Base-by-base conservation (phyloP, 1,140 invertebrate genomes). In the Drosophila trapezifrons region DNA sequence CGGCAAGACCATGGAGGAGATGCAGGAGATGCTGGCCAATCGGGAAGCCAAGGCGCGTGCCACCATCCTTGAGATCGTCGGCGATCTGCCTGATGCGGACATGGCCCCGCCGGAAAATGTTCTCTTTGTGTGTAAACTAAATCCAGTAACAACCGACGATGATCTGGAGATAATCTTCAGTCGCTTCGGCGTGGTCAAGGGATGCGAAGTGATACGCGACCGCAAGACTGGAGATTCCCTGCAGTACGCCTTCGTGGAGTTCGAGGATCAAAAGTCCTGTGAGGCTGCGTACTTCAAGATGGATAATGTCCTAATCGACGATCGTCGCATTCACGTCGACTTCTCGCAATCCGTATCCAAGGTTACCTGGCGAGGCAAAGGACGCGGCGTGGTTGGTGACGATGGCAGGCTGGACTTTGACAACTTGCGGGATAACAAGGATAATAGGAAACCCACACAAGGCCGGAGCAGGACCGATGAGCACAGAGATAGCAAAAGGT, bases 261-360 rank as follows among this genome's bases (percentile, higher is more conserved):
- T 99, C 94, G 97, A 97, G 69, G 96, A 98, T 72, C 95, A 96
- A 79, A 96, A 99, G 92, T 95, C 98, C 10, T 99, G 99, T 93
- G 99, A 99, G 93, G 96, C 97, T 78, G 99, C 99, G 4, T 99
- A 98, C 93, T 99, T 99, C 82, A 99, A 99, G 94, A 99, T 99
- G 99, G 98, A 99, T 90, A 99, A 99, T 93, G 98, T 99, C 0
- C 93, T 99, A 0, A 99, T 99, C 82, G 99, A 99, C 93, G 99
- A 99, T 91, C 93, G 99, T 47, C 94, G 99, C 80, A 99, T 99
- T 80, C 99, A 99, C 92, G 99, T 99, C 3, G 99, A 99, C 92
- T 99, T 99, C 93, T 99, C 98, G 79, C 99, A 99, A 91, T 99
- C 98, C 45, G 98, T 99, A 1, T 95, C 98, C 1, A 99, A 98